These are phyloP conservation scores for Pterostichus madidus DNA, from an alignment of 2,888 invertebrate genomes.

Conservation along the genomic window DNA sequence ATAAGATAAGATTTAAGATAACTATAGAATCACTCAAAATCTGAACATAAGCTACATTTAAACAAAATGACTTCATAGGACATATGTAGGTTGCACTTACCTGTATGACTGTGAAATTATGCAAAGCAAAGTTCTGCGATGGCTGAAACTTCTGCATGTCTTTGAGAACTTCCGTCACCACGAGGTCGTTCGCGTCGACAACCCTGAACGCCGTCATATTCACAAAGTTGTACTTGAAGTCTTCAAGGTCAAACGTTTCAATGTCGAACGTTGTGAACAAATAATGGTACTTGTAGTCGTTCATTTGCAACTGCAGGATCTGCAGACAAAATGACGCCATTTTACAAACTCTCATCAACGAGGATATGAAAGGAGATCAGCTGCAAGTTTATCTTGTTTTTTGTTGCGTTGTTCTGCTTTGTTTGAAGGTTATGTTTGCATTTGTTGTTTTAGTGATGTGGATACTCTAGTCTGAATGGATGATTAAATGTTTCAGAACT, in stretches of 20 bases:
- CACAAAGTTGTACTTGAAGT: constrained; percentile 87
- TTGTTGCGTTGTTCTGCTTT: background rate
- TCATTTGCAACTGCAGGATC: constrained; percentile 91
- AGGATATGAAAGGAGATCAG: background rate
- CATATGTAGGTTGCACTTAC: constrained; percentile 70
- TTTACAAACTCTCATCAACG: background rate
- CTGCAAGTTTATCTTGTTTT: background rate
- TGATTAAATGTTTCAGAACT: constrained; percentile 14
- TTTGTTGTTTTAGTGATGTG: constrained; percentile 9
- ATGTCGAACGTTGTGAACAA: constrained; percentile 87
- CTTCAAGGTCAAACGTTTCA: constrained; percentile 84
- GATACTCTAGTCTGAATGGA: background rate
- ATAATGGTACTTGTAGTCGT: constrained; percentile 91
- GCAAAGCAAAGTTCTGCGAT: constrained; percentile 55
- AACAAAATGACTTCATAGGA: too few relatives aligned
- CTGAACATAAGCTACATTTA: too few relatives aligned
- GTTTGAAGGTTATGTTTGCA: background rate
- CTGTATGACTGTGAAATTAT: constrained; percentile 75
- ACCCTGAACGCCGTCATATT: constrained; percentile 88
- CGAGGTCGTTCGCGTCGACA: constrained; percentile 84
- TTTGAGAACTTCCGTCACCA: constrained; percentile 83
- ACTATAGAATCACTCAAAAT: too few relatives aligned
- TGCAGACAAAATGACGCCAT: constrained; percentile 75
- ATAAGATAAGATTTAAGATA: too few relatives aligned
- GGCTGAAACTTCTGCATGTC: constrained; percentile 85